These are phyloP conservation scores for Pseudolaguvia tuberculata DNA, from an alignment of 2,113 vertebrate species.

Conservation along the genomic window DNA sequence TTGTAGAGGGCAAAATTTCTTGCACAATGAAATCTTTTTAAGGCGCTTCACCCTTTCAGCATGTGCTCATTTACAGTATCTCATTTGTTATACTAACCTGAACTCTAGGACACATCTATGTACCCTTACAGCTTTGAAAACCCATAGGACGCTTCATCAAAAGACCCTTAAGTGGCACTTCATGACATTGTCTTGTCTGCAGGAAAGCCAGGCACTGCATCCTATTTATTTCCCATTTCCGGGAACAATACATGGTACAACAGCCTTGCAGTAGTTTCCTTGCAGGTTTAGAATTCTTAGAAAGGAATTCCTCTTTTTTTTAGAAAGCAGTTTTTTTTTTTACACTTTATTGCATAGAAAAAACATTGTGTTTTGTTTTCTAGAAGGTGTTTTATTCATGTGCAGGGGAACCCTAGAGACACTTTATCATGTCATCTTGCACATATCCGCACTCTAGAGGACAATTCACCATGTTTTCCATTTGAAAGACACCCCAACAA, in stretches of 20 bases:
- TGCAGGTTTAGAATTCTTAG: too few relatives aligned
- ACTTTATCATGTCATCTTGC: background rate
- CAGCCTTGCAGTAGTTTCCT: background rate
- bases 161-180: background rate
- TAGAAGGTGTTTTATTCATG: too few relatives aligned
- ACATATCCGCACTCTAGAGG: background rate
- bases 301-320: too few relatives aligned
- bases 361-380: too few relatives aligned
- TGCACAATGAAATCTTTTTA: background rate
- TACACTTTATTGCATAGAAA: too few relatives aligned
- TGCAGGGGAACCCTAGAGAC: background rate
- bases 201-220: background rate
- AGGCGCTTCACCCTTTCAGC: background rate
- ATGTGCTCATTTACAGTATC: background rate
- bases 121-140: too few relatives aligned
- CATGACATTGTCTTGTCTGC: background rate
- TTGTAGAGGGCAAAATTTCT: background rate
- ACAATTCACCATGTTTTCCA: background rate
- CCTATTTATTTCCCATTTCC: background rate
- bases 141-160: background rate
- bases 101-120: background rate
- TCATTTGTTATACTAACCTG: background rate
- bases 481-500: background rate
- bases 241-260: background rate
- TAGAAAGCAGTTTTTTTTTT: too few relatives aligned